A percentile compares a stretch with the other conserved stretches of the same genome.
Conservation (phyloP, 2,888 invertebrate genomes). For the Formica aserva region DNA sequence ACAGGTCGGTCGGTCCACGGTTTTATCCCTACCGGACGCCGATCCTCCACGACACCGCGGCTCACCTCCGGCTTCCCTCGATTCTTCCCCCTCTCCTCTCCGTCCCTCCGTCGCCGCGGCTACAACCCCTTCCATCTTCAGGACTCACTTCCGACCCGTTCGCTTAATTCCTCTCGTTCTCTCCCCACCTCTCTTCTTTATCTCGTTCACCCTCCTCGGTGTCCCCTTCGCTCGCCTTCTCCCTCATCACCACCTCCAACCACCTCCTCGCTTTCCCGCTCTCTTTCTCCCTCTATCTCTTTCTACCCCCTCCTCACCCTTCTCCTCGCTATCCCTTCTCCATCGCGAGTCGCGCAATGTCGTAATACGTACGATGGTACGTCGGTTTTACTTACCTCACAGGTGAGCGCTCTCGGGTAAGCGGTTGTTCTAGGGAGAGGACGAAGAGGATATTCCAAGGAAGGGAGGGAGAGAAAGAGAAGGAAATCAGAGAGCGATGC, state of each 20-base stretch:
- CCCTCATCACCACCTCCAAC: constrained; percentile 44
- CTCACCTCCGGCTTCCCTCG: constrained; percentile 70
- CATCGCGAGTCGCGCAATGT: constrained; percentile 83
- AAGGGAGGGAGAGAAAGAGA: constrained; percentile 50
- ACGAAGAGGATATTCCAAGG: constrained; percentile 23
- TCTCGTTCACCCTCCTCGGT: constrained; percentile 53
- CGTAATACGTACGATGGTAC: constrained; percentile 82
- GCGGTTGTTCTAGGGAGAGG: constrained; percentile 28
- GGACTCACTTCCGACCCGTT: constrained; percentile 74
- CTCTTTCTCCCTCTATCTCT: constrained; percentile 23
- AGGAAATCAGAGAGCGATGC: constrained; percentile 9
- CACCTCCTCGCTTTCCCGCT: constrained; percentile 22
- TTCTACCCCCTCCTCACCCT: not conserved
- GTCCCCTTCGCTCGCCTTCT: constrained; percentile 42
- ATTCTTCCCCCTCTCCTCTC: constrained; percentile 8
- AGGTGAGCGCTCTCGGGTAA: constrained; percentile 79
- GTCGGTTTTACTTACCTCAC: constrained; percentile 85
- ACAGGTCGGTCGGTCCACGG: constrained; percentile 68
- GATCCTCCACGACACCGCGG: constrained; percentile 66
- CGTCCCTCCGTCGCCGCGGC: constrained; percentile 34
- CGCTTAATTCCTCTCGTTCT: constrained; percentile 72
- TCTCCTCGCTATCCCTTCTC: constrained; percentile 26
- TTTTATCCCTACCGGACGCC: constrained; percentile 72
- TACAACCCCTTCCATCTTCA: constrained; percentile 69
- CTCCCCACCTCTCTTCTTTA: constrained; percentile 53